These are phyloP conservation scores for Rhagium mordax DNA, from an alignment of 2,888 invertebrate genomes.

Conservation along the genomic window DNA sequence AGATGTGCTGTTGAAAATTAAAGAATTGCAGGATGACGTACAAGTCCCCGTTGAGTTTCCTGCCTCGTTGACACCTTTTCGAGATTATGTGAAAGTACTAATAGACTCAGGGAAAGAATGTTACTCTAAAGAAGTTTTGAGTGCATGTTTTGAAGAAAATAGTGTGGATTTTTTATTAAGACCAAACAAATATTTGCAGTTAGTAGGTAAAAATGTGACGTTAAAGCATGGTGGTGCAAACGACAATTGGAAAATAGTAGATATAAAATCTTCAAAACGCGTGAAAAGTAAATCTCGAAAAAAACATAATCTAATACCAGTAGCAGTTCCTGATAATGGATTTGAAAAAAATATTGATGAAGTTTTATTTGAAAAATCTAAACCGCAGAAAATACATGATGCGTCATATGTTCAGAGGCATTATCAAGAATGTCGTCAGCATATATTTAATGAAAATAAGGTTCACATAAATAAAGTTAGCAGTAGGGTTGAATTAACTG, in stretches of 20 bases:
- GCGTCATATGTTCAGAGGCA: conserved; percentile 20
- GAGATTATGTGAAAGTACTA: conserved; percentile 58
- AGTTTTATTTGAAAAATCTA: background rate
- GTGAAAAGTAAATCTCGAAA: conserved; percentile 14
- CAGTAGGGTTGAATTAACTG: conserved; percentile 1
- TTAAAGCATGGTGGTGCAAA: conserved; percentile 61
- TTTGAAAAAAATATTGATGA: conserved; percentile 17
- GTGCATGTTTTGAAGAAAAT: conserved; percentile 26
- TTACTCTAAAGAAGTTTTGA: conserved; percentile 30
- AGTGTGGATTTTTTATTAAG: conserved; percentile 59
- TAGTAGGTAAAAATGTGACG: conserved; percentile 49
- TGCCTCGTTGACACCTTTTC: conserved; percentile 61
- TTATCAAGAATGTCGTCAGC: conserved; percentile 25
- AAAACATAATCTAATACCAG: conserved; percentile 25
- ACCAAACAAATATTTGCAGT: conserved; percentile 56
- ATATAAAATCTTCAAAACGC: conserved; percentile 25
- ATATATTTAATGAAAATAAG: conserved; percentile 35
- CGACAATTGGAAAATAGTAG: conserved; percentile 55
- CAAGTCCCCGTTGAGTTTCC: conserved; percentile 47
- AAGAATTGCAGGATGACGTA: conserved; percentile 42
- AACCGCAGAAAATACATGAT: conserved; percentile 4
- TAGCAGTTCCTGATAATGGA: conserved; percentile 32
- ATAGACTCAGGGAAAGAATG: background rate
- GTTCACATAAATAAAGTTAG: conserved; percentile 17
- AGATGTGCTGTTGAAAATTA: conserved; percentile 53